Evolutionary conservation across 2,113 vertebrate species (phyloP), one percentile per base, ranked within the genome.

Genomic region (Campylorhamphus procurvoides): DNA sequence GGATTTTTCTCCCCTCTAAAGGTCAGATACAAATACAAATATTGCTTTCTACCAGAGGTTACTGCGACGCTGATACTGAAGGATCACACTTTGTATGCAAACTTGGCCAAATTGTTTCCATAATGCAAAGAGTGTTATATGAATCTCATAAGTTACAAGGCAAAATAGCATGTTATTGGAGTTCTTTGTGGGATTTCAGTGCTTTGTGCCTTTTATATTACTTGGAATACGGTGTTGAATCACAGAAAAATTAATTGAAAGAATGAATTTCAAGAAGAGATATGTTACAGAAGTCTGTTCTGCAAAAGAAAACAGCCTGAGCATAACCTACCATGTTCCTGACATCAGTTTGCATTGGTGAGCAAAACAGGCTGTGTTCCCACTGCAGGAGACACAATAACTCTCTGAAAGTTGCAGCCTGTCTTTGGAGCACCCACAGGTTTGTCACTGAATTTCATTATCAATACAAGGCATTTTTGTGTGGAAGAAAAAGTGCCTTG

Each of bases 381-480:
- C 71, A 69, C 87, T 87, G 87, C 85, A 77, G 75, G 91, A 91
- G 87, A 50, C 42, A 84, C 69, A 85, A 53, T 95, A 93, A 95
- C 79, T 94, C 91, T 91, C 78, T 59, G 40, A 85, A 74, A 96
- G 77, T 81, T 85, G 42, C 84, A 87, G 16, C 89, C 84, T 93
- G 84, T 93, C 86, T 95, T 94, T 76, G 53, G 53, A 94, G 86
- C 90, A 59, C 68, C 86, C 60, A 88, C 89, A 90, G 91, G 76
- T 90, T 94, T 93, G 55, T 93, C 94, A 73, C 77, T 95, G 87
- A 76, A 93, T 94, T 89, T 93, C 74, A 87, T 91, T 95, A 93
- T 86, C 77, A 28, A 29, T 80, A 49, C 4, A 19, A 88, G 72
- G 35, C 79, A 75, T 79, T 83, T 88, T 62, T 85, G 27, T 77